These are phyloP conservation scores for Ameiurus melas DNA, from an alignment of 2,113 vertebrate species.

Conservation along the genomic window DNA sequence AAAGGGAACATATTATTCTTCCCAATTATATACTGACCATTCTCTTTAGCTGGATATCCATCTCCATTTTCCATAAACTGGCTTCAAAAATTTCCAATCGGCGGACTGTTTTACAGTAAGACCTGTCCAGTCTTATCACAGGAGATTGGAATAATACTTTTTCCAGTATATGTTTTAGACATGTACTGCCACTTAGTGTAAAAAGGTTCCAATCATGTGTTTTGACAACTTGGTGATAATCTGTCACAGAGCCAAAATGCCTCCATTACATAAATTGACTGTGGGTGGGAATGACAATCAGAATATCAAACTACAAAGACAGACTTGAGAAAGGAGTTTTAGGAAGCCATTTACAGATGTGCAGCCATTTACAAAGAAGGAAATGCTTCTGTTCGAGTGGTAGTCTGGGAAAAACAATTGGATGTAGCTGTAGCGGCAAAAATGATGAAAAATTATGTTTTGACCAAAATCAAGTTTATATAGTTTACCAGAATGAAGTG, in stretches of 20 bases:
- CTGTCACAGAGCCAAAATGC: background rate
- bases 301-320: background rate
- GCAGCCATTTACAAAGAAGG: background rate
- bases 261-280: background rate
- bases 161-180: background rate
- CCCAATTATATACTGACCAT: background rate
- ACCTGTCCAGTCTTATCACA: background rate
- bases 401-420: background rate
- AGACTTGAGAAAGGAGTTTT: background rate
- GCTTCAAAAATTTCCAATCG: background rate
- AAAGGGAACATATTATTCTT: background rate
- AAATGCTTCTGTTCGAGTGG: background rate
- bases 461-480: background rate
- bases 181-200: background rate
- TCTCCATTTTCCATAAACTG: background rate
- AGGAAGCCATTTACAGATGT: background rate
- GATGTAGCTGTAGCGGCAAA: background rate
- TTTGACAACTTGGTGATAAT: background rate
- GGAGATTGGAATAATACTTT: background rate
- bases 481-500: background rate
- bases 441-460: background rate
- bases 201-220: background rate
- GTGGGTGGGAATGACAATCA: background rate
- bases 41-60: background rate
- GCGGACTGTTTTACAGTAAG: background rate